These are phyloP conservation scores for Capra hircus DNA, from an alignment of 2,113 vertebrate genomes.

Conservation along the genomic window DNA sequence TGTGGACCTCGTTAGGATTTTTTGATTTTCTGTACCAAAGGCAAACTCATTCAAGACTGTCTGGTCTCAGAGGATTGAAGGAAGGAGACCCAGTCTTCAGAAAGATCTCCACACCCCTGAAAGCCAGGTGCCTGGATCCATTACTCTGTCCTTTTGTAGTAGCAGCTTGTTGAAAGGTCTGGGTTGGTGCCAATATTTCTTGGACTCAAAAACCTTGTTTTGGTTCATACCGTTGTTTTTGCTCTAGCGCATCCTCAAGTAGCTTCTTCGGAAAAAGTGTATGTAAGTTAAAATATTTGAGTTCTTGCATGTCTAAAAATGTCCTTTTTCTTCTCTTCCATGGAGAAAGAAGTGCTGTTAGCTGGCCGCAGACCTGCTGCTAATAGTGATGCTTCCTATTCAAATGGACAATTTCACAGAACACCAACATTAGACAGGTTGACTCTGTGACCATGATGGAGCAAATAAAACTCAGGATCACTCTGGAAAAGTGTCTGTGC, in stretches of 20 bases:
- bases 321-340: not conserved
- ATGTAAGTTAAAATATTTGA: not conserved
- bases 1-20: not conserved
- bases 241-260: not conserved
- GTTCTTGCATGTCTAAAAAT: not conserved
- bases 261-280: not conserved
- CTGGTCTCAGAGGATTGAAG: not conserved
- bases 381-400: not conserved
- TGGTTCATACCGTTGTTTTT: not conserved
- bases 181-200: not conserved
- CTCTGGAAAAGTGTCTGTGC: not conserved
- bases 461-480: not conserved
- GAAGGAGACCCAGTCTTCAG: not conserved
- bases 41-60: not conserved
- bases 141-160: not conserved
- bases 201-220: not conserved
- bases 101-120: not conserved
- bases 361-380: not conserved
- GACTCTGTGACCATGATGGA: not conserved
- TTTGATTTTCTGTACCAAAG: not conserved
- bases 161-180: not conserved
- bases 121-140: not conserved
- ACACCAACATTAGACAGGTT: not conserved
- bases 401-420: not conserved
- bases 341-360: not conserved